Evolutionary conservation across 1,140 invertebrate genomes (phyloP), one percentile per base, ranked within the genome.

Genomic region (Saccostrea echinata): DNA sequence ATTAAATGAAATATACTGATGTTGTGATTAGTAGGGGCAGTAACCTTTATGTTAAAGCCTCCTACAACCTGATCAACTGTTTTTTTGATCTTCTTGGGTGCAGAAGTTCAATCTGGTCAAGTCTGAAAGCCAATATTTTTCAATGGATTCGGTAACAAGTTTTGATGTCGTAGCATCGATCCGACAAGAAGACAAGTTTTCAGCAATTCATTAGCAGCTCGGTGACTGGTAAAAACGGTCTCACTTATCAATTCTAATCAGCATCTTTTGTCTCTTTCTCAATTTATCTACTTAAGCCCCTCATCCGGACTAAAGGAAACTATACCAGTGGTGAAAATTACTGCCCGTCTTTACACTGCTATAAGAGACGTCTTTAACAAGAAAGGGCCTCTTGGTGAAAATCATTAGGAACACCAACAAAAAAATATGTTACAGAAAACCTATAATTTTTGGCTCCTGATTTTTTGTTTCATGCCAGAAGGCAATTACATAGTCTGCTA

Each of bases 221-320:
- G 18, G 27, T 11, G 68, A 13, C 68, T 27, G 68, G 9, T 27
- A 30, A 76, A 76, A 76, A 33, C 68, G 24, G 27, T 76, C 68
- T 33, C 13, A 27, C 27, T 76, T 76, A 76, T 76, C 68, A 33
- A 76, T 76, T 76, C 68, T 27, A 76, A 76, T 76, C 68, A 76
- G 12, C 68, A 16, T 76, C 68, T 76, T 76, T 76, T 76, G 68
- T 76, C 68, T 76, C 68, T 30, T 33, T 33, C 68, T 76, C 68
- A 76, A 30, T 27, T 76, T 76, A 76, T 76, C 68, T 30, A 76
- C 68, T 76, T 76, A 76, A 76, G 68, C 68, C 68, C 30, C 68
- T 76, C 30, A 30, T 76, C 27, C 68, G 4, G 16, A 76, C 6
- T 11, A 30, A 76, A 76, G 30, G 68, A 76, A 76, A 76, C 68